Base-by-base conservation (phyloP, 2,888 invertebrate species). In the Nomada lathburiana region DNA sequence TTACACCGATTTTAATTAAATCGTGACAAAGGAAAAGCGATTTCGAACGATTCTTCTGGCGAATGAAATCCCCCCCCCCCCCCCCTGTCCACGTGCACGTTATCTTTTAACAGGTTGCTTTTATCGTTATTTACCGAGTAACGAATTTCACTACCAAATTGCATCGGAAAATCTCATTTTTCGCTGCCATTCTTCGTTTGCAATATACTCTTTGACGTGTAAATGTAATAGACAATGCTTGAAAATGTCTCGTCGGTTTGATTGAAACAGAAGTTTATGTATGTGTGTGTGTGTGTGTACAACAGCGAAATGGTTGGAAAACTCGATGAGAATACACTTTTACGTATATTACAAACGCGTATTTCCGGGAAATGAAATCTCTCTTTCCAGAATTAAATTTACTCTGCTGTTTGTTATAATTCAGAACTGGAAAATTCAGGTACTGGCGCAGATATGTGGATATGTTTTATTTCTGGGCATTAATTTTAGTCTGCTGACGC, bases 121-220 rank as follows among this genome's bases (percentile, higher is more conserved):
- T 78, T 71, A 75, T 68, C 69, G 29, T 20, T 52, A 42, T 76
- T 83, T 55, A 47, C 44, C 59, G 55, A 44, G 18, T 23, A 20
- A 44, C 36, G 52, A 68, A 84, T 83, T 80, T 85, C 55, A 76
- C 76, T 85, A 71, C 42, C 82, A 79, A 85, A 86, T 85, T 76
- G 64, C 47, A 52, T 62, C 44, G 23, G 23, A n/a, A 68, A 67
- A 63, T 36, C 20, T 59, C 47, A 60, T 53, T 74, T 57, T 13
- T 13, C 20, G 57, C 18, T 29, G 16, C 44, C 16, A 13, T 20
- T 62, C 18, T 36, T 44, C 13, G 23, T 16, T 7, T 18, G 36
- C 5, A 36, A 60, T 36, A 9, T 36, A 18, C 29, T 18, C 18
- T 29, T 60, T 36, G 29, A 29, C 59, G 59, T n/a, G 26, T 60